These are phyloP conservation scores for Callithrix jacchus DNA, from an alignment of 2,113 vertebrate species.

Conservation along the genomic window DNA sequence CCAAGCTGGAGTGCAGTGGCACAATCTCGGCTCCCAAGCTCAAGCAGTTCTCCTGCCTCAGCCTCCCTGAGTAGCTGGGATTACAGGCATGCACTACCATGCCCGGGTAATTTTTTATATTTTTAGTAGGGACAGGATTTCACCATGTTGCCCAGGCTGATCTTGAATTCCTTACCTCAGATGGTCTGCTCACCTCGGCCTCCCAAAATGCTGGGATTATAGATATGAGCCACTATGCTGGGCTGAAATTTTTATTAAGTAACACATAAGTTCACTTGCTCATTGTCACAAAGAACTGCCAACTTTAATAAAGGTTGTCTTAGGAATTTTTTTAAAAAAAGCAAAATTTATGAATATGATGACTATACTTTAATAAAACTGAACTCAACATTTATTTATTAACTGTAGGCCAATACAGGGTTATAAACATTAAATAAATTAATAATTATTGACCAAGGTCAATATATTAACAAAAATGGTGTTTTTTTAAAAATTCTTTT, in stretches of 20 bases:
- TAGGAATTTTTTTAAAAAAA: background rate
- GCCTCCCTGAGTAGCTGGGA: too few species aligned
- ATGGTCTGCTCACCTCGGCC: too few species aligned
- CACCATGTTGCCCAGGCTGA: too few species aligned
- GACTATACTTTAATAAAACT: conserved; percentile 2
- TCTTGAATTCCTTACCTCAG: too few species aligned
- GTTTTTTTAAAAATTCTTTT: background rate
- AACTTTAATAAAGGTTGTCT: conserved; percentile 29
- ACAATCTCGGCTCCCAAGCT: too few species aligned
- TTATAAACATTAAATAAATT: conserved; percentile 45
- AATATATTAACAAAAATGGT: background rate
- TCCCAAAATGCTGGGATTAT: too few species aligned
- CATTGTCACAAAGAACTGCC: background rate
- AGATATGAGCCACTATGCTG: too few species aligned
- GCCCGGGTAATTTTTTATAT: too few species aligned
- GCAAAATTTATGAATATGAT: background rate
- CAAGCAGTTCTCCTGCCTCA: too few species aligned
- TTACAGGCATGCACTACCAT: too few species aligned
- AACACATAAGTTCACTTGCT: background rate
- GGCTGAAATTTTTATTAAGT: background rate
- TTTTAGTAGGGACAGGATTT: too few species aligned
- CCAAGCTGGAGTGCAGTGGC: too few species aligned
- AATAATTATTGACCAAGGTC: background rate
- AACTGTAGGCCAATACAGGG: background rate
- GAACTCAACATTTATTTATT: conserved; percentile 1